Base-by-base conservation (phyloP, 2,113 vertebrate species). In the Bos taurus region DNA sequence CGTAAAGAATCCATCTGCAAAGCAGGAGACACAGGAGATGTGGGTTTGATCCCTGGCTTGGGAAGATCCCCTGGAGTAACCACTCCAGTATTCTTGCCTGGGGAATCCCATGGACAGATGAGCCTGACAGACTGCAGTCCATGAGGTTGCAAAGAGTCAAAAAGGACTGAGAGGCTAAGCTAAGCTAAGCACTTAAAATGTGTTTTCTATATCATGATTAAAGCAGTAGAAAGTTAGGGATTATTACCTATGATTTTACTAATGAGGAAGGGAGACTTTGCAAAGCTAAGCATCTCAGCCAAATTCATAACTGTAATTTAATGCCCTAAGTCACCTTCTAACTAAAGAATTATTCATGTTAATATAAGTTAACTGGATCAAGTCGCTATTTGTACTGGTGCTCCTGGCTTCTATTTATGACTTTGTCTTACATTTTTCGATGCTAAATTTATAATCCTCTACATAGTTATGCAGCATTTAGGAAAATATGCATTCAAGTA, bases 401-500 rank as follows among this genome's bases (percentile, higher is more conserved):
- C 28, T 56, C 5, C 54, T 87, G 36, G 40, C 30, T 92, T 97
- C 82, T 91, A 56, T 88, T 91, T 88, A 93, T 88, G 60, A 92
- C 64, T 92, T 78, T 46, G 15, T 26, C 83, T 14, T 71, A 52
- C 11, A 54, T 97, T 95, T 96, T 54, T 92, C 36, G 50, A 12
- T 92, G 23, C 82, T 91, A 84, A 43, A 87, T 95, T 95, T 95
- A 94, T 97, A 92, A 94, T 95, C 54, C 19, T 92, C n/a, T 96
- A 71, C 6, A 21, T 59, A 30, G 64, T 94, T 94, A 59, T 54
- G 48, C 6, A 97, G 60, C 82, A 74, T 74, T 92, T 96, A 97
- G 50, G 50, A 96, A 98, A 95, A 92, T 97, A 96, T 36, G 13
- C 43, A 94, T 91, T 95, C 50, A 94, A 89, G n/a, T 74, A 95